These are phyloP conservation scores for Thereva nobilitata DNA, from an alignment of 2,888 invertebrate genomes.

Conservation along the genomic window DNA sequence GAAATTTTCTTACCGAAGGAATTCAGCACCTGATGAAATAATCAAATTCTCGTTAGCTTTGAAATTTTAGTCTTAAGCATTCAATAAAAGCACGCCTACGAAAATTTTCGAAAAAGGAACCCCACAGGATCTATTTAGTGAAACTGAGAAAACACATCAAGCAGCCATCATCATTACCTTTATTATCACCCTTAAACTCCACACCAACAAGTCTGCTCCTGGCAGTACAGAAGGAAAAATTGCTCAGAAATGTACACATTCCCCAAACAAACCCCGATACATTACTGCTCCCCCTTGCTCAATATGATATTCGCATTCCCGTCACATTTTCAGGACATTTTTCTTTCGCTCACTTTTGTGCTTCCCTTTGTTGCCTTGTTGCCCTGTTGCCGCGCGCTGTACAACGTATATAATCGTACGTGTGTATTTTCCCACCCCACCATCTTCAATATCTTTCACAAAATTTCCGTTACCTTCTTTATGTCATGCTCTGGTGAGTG, in stretches of 20 bases:
- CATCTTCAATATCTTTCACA: constrained; percentile 4
- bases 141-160: too few species aligned
- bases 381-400: background rate
- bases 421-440: background rate
- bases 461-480: constrained; percentile 3
- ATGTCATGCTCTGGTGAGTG: constrained; percentile 5
- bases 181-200: background rate
- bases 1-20: too few species aligned
- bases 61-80: too few species aligned
- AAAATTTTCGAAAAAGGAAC: too few species aligned
- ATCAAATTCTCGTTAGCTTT: too few species aligned
- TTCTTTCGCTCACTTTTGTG: constrained; percentile 17
- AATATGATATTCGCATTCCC: constrained; percentile 29
- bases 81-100: too few species aligned
- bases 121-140: too few species aligned
- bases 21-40: too few species aligned
- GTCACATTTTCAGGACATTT: constrained; percentile 38
- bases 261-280: background rate
- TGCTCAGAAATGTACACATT: background rate
- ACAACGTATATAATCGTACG: too few species aligned
- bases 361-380: background rate
- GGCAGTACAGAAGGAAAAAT: background rate
- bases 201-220: background rate
- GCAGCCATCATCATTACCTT: background rate
- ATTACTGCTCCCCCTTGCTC: background rate